Evolutionary conservation across 2,113 vertebrate species (phyloP).

Genomic region (Seriola aureovittata): DNA sequence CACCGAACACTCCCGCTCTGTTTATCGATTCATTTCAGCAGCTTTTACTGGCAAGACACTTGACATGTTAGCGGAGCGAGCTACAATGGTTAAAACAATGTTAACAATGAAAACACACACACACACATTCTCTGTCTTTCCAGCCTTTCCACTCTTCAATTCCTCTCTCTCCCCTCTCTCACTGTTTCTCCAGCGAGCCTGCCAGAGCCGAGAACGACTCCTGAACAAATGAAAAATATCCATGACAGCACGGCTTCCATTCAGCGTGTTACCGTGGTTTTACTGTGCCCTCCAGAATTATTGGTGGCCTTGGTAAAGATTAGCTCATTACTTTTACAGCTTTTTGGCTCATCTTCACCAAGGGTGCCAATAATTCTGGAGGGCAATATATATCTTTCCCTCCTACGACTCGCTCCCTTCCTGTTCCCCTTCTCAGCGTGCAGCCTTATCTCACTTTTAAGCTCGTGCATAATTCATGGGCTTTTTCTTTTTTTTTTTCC

Average conservation of each 20-base stretch:
- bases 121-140: constrained; percentile 1
- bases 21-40: constrained; percentile 6
- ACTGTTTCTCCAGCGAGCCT: background rate
- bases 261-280: constrained; percentile 45
- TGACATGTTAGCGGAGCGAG: constrained; percentile 24
- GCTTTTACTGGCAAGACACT: constrained; percentile 12
- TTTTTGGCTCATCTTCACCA: constrained; percentile 62
- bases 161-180: no score
- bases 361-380: constrained; percentile 59
- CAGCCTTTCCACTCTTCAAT: background rate
- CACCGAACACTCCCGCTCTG: background rate
- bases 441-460: constrained; percentile 39
- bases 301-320: constrained; percentile 67
- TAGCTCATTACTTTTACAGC: constrained; percentile 74
- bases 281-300: constrained; percentile 68
- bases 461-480: constrained; percentile 51
- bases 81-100: constrained; percentile 2
- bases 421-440: background rate
- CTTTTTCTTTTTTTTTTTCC: constrained; percentile 3
- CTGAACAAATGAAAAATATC: constrained; percentile 64
- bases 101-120: constrained; percentile 22
- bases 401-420: constrained; percentile 12
- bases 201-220: constrained; percentile 40
- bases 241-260: constrained; percentile 54
- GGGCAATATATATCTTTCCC: constrained; percentile 47